Evolutionary conservation across 2,113 vertebrate genomes (phyloP).

Genomic region (Octodon degus): DNA sequence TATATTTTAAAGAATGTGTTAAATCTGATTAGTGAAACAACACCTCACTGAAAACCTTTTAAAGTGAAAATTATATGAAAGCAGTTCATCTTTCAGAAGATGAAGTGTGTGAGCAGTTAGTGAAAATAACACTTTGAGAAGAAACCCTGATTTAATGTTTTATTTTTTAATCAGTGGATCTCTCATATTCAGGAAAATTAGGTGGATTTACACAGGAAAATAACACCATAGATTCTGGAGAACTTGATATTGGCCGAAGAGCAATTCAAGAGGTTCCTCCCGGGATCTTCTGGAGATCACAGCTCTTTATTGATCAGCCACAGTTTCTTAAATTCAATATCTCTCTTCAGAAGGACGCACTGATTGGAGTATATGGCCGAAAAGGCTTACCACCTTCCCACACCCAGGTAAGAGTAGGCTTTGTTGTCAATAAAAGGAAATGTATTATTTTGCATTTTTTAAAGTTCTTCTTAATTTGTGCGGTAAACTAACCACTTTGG

Average conservation of each 20-base stretch:
- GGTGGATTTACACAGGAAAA: slow-evolving; percentile 93
- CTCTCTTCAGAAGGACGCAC: slow-evolving; percentile 98
- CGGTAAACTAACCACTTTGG: slow-evolving; percentile 39
- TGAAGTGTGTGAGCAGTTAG: slow-evolving; percentile 61
- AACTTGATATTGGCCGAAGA: slow-evolving; percentile 94
- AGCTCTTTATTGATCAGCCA: slow-evolving; percentile 94
- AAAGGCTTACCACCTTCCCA: slow-evolving; percentile 98
- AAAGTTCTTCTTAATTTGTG: slow-evolving; percentile 24
- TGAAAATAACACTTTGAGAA: slow-evolving; percentile 47
- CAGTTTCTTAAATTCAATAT: slow-evolving; percentile 99
- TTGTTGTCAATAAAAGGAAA: background rate
- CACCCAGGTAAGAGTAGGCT: slow-evolving; percentile 92
- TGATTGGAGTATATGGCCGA: slow-evolving; percentile 98
- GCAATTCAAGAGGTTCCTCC: slow-evolving; percentile 93
- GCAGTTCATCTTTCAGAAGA: slow-evolving; percentile 58
- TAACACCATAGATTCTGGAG: slow-evolving; percentile 96
- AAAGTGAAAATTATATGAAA: slow-evolving; percentile 49
- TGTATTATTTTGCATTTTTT: slow-evolving; percentile 59
- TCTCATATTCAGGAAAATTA: slow-evolving; percentile 89
- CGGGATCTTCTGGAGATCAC: slow-evolving; percentile 97
- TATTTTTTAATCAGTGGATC: slow-evolving; percentile 41
- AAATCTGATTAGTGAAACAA: background rate
- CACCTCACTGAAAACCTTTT: slow-evolving; percentile 17
- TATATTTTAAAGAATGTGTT: slow-evolving; percentile 4
- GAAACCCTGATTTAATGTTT: slow-evolving; percentile 42